Evolutionary conservation across 1,140 invertebrate genomes (phyloP).

Genomic region (Cephus cinctus): DNA sequence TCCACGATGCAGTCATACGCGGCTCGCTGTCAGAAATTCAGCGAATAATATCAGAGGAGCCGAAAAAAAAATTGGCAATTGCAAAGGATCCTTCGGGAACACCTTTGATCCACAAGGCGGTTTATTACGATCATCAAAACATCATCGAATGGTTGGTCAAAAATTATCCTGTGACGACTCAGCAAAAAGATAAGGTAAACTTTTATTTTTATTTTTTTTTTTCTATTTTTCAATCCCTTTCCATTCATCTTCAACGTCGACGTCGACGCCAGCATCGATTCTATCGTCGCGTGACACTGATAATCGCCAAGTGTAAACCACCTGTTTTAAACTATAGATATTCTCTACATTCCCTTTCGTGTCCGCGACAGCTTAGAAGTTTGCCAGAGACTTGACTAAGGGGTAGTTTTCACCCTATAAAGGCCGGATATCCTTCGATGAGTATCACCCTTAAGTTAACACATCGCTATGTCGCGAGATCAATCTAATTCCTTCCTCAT

Average conservation of each 20-base stretch:
- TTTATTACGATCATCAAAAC: slow-evolving; percentile 72
- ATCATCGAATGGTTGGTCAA: slow-evolving; percentile 73
- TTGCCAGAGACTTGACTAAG: not conserved
- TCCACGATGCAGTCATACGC: slow-evolving; percentile 70
- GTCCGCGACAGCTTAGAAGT: too few species aligned
- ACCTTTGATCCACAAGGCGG: slow-evolving; percentile 76
- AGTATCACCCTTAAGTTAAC: slow-evolving; percentile 27
- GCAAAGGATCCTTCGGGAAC: slow-evolving; percentile 74
- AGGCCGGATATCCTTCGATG: slow-evolving; percentile 22
- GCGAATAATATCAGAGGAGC: slow-evolving; percentile 56
- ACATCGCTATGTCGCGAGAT: not conserved
- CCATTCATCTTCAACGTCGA: slow-evolving; percentile 12
- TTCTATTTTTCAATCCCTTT: not conserved
- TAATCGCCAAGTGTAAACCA: slow-evolving; percentile 44
- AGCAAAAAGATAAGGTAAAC: slow-evolving; percentile 75
- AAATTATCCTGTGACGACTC: slow-evolving; percentile 72
- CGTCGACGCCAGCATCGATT: not conserved
- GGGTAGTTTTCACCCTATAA: slow-evolving; percentile 26
- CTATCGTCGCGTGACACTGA: slow-evolving; percentile 34
- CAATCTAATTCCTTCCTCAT: not conserved
- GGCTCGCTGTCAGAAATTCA: slow-evolving; percentile 68
- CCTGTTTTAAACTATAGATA: too few species aligned
- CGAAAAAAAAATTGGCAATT: slow-evolving; percentile 63
- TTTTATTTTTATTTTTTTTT: slow-evolving; percentile 13
- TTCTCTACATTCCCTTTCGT: too few species aligned